Conservation (phyloP, 2,113 vertebrate genomes). For the Bufo gargarizans region DNA sequence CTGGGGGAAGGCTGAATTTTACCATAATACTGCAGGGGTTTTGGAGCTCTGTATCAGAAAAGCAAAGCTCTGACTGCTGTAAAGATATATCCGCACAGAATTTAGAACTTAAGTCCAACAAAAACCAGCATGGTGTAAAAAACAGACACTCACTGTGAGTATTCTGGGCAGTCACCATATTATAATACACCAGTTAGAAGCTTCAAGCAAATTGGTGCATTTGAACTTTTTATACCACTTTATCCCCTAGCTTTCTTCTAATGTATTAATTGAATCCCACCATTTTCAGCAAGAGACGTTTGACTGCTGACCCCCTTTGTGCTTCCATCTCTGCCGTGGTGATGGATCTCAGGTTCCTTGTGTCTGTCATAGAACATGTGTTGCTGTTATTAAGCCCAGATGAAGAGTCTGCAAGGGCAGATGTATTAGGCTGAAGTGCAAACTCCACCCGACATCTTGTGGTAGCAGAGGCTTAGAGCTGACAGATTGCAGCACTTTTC, state of each 20-base stretch:
- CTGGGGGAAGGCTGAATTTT: neutral
- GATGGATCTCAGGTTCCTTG: neutral
- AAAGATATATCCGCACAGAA: too few species aligned
- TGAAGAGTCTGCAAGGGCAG: neutral
- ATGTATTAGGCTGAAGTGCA: neutral
- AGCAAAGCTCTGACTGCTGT: too few species aligned
- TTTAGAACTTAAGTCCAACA: too few species aligned
- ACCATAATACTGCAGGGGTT: neutral
- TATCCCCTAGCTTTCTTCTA: neutral
- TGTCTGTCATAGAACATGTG: neutral
- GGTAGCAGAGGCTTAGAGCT: neutral
- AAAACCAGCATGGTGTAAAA: too few species aligned
- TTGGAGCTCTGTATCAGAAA: neutral
- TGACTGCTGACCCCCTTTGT: neutral
- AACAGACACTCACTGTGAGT: too few species aligned
- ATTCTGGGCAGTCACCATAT: neutral
- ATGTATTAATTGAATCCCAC: neutral
- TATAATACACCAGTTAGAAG: neutral
- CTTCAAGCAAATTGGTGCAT: neutral
- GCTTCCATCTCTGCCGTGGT: neutral
- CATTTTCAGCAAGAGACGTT: neutral
- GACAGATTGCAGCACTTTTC: neutral
- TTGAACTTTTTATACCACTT: neutral
- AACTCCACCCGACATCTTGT: neutral
- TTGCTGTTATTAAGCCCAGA: slow-evolving; percentile 4